Conservation (phyloP, 1,140 invertebrate species). For the Phenacoccus solenopsis region DNA sequence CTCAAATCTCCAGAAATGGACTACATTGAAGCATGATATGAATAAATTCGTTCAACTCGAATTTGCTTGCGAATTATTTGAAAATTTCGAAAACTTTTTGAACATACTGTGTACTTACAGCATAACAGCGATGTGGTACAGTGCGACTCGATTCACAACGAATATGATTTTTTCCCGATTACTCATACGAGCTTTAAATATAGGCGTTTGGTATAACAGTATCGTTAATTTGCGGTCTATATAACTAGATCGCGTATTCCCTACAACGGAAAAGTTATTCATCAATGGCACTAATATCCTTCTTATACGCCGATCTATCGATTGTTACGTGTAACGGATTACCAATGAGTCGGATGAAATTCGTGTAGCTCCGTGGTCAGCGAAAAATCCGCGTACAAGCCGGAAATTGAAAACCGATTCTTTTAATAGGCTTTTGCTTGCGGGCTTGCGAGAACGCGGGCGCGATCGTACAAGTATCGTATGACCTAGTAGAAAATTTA, state of each 20-base stretch:
- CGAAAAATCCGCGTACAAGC: neutral
- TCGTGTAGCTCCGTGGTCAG: neutral
- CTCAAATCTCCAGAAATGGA: too few relatives aligned
- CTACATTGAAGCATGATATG: too few relatives aligned
- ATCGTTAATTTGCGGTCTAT: neutral
- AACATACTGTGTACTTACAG: too few relatives aligned
- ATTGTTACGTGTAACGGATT: neutral
- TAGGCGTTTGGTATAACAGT: too few relatives aligned
- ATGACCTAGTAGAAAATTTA: constrained; percentile 3
- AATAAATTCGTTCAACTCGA: too few relatives aligned
- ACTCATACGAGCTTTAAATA: too few relatives aligned
- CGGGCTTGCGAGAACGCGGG: neutral
- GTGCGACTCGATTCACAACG: too few relatives aligned
- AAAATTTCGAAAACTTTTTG: too few relatives aligned
- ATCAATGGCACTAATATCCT: neutral
- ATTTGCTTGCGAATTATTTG: too few relatives aligned
- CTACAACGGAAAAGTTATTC: neutral
- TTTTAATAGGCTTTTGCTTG: neutral
- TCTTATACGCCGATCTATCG: neutral
- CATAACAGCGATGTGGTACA: too few relatives aligned
- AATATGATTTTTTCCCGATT: too few relatives aligned
- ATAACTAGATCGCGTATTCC: neutral
- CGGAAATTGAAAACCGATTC: neutral
- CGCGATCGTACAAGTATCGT: neutral
- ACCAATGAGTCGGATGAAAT: neutral